These are phyloP conservation scores for Zeugodacus cucurbitae DNA, from an alignment of 1,140 invertebrate species.

Conservation along the genomic window DNA sequence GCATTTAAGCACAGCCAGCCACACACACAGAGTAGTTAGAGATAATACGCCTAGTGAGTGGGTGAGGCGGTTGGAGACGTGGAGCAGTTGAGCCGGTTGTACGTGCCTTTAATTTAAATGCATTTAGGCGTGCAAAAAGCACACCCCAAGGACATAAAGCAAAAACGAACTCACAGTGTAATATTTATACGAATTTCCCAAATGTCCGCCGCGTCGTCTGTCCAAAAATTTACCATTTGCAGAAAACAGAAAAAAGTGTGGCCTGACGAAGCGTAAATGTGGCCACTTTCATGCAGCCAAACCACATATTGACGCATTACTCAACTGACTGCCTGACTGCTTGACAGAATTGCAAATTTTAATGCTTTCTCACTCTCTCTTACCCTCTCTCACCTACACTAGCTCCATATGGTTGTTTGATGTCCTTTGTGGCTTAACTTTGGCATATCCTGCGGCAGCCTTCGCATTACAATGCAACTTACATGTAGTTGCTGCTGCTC, in stretches of 20 bases:
- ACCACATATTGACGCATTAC: conserved; percentile 54
- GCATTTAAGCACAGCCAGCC: neutral
- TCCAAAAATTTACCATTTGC: neutral
- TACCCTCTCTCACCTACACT: conserved; percentile 6
- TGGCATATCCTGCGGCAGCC: conserved; percentile 59
- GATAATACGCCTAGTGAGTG: neutral
- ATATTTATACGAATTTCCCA: conserved; percentile 8
- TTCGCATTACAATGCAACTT: neutral
- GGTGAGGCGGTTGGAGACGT: neutral
- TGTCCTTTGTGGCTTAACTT: conserved; percentile 59
- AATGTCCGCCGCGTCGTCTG: neutral
- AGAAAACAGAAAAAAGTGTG: conserved; percentile 6
- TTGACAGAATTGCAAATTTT: conserved; percentile 43
- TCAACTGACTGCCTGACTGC: conserved; percentile 47
- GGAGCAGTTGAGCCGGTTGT: conserved; percentile 40
- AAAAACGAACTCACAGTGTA: neutral
- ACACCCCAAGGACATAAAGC: neutral
- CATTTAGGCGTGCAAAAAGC: conserved; percentile 62
- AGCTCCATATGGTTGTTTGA: neutral
- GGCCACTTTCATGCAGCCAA: conserved; percentile 47
- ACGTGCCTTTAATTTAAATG: conserved; percentile 58
- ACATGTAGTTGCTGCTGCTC: neutral
- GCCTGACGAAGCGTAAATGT: conserved; percentile 46
- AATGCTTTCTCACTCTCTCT: conserved; percentile 9
- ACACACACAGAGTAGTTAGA: neutral